phyloP scores from a whole-genome alignment of 2,113 vertebrate species.

The Oreotrochilus melanogaster region DNA sequence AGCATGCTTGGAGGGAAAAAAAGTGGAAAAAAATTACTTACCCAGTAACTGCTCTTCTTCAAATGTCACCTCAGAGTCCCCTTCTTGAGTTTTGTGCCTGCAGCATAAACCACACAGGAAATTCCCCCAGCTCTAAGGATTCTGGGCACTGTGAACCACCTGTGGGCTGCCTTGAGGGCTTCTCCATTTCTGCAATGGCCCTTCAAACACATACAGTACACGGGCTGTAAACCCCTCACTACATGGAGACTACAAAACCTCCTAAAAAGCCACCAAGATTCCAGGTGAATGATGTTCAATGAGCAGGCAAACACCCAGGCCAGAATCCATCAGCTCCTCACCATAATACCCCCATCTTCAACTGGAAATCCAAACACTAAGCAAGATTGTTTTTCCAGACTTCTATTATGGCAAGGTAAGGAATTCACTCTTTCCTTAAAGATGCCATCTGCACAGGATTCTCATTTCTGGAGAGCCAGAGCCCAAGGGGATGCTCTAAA shows the following conservation, averaged over 20 bases:
- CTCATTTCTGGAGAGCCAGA: constrained; percentile 44
- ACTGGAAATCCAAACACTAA: not conserved
- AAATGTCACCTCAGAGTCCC: not conserved
- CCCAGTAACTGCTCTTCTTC: not conserved
- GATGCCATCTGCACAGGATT: constrained; percentile 19
- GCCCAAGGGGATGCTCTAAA: constrained; percentile 41
- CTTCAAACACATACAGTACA: not conserved
- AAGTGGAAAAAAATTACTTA: not conserved
- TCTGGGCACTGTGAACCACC: constrained; percentile 6
- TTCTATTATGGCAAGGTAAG: constrained; percentile 16
- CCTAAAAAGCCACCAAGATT: not conserved
- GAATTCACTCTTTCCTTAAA: not conserved
- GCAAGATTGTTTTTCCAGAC: not conserved
- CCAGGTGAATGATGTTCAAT: not conserved
- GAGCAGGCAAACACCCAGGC: not conserved
- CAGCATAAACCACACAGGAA: not conserved
- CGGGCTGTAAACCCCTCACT: not conserved
- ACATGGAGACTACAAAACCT: not conserved
- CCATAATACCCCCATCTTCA: not conserved
- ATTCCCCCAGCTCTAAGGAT: not conserved
- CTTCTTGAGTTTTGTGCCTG: not conserved
- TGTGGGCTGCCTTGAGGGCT: constrained; percentile 12
- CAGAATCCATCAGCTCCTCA: not conserved
- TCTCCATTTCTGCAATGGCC: not conserved
- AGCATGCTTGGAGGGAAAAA: not conserved